These are phyloP conservation scores for Adrianichthys oophorus DNA, from an alignment of 2,797 vertebrate species.

Conservation along the genomic window DNA sequence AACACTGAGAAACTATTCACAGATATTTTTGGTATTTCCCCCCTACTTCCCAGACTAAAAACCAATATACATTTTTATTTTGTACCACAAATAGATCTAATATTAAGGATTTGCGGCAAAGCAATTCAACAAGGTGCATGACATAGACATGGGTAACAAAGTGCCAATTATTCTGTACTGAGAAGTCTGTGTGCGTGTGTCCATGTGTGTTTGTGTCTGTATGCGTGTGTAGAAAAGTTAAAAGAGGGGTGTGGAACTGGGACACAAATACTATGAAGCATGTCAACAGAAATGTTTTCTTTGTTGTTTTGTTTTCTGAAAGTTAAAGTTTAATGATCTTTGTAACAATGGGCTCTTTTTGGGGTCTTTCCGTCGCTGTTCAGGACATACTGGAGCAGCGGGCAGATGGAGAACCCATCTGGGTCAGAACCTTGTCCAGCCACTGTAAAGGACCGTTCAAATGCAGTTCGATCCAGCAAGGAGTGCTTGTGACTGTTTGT, in stretches of 20 bases:
- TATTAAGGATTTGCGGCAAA: slow-evolving; percentile 87
- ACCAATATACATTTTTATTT: slow-evolving; percentile 82
- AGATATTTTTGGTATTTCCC: slow-evolving; percentile 78
- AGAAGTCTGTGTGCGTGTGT: slow-evolving; percentile 73
- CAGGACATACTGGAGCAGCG: slow-evolving; percentile 99
- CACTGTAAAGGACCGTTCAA: slow-evolving; percentile 97
- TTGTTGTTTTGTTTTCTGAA: slow-evolving; percentile 60
- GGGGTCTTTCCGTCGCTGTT: slow-evolving; percentile 59
- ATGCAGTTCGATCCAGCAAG: slow-evolving; percentile 99
- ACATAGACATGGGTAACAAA: slow-evolving; percentile 90
- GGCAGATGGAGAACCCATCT: slow-evolving; percentile 98
- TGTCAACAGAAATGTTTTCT: slow-evolving; percentile 78
- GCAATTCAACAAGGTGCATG: slow-evolving; percentile 95
- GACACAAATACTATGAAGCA: slow-evolving; percentile 88
- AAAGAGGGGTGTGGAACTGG: slow-evolving; percentile 64
- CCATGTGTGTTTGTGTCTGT: slow-evolving; percentile 27
- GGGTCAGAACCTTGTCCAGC: slow-evolving; percentile 99
- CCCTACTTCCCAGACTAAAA: slow-evolving; percentile 77
- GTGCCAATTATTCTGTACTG: slow-evolving; percentile 89
- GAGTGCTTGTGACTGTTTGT: slow-evolving; percentile 98
- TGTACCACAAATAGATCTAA: slow-evolving; percentile 86
- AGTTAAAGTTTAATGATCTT: slow-evolving; percentile 66
- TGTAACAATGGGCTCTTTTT: slow-evolving; percentile 56
- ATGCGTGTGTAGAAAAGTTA: slow-evolving; percentile 29
- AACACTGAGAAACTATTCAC: slow-evolving; percentile 74